Evolutionary conservation across 2,113 vertebrate species (phyloP).

Genomic region (Hydrochoerus hydrochaeris): DNA sequence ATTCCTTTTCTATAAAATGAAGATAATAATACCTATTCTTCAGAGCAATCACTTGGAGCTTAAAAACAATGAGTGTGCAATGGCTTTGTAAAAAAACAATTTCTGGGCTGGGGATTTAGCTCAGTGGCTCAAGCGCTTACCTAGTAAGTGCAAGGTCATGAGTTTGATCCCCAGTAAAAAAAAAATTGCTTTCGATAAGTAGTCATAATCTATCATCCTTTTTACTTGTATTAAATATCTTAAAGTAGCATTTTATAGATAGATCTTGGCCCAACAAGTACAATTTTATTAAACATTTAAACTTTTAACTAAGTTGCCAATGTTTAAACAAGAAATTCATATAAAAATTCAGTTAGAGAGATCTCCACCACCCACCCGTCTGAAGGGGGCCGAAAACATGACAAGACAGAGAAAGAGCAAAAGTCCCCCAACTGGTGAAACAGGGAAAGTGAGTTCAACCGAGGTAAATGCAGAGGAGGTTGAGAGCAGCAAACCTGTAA

Average conservation of each 20-base stretch:
- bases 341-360: too few relatives aligned
- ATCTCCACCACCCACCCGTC: too few relatives aligned
- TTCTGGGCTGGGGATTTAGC: too few relatives aligned
- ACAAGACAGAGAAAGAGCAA: too few relatives aligned
- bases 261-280: background rate
- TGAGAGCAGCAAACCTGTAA: too few relatives aligned
- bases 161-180: too few relatives aligned
- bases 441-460: too few relatives aligned
- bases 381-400: too few relatives aligned
- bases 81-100: conserved; percentile 30
- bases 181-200: background rate
- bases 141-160: too few relatives aligned
- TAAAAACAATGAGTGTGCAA: background rate
- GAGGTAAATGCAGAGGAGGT: too few relatives aligned
- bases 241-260: background rate
- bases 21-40: background rate
- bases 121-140: too few relatives aligned
- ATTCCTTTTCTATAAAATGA: background rate
- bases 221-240: background rate
- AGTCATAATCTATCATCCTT: background rate
- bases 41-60: background rate
- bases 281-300: conserved; percentile 23
- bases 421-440: too few relatives aligned
- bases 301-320: conserved; percentile 21
- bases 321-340: conserved; percentile 44